Evolutionary conservation across 2,797 vertebrate genomes (phyloP).

Genomic region (Xyrichtys novacula): DNA sequence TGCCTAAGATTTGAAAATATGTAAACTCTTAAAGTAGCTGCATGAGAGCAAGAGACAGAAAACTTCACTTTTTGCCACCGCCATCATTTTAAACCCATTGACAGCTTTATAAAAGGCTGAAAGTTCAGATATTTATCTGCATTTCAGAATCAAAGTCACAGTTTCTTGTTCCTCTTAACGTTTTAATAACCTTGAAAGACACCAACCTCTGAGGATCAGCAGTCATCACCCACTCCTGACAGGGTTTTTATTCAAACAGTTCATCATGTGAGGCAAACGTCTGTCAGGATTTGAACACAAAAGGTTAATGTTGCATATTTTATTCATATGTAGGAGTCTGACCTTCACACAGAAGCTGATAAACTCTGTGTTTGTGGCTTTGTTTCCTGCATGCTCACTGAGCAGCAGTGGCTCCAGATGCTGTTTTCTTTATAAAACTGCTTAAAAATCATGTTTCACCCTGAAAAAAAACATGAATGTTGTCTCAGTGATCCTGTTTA

Average conservation of each 20-base stretch:
- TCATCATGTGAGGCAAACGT: not conserved
- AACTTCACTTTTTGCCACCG: too few relatives aligned
- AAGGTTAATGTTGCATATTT: conserved; percentile 40
- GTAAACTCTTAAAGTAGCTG: too few relatives aligned
- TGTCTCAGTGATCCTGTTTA: too few relatives aligned
- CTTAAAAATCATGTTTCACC: not conserved
- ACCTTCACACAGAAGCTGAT: conserved; percentile 20
- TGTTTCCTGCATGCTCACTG: not conserved
- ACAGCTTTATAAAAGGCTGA: too few relatives aligned
- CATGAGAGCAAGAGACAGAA: too few relatives aligned
- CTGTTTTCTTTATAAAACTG: not conserved
- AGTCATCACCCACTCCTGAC: not conserved
- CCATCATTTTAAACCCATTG: too few relatives aligned
- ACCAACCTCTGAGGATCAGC: not conserved
- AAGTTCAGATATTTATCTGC: too few relatives aligned
- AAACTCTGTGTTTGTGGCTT: not conserved
- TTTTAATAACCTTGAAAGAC: too few relatives aligned
- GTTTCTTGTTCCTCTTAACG: too few relatives aligned
- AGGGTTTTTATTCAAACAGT: not conserved
- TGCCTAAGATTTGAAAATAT: too few relatives aligned
- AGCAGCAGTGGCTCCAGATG: not conserved
- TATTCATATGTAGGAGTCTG: conserved; percentile 27
- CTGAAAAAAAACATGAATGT: too few relatives aligned
- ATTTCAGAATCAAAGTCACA: too few relatives aligned
- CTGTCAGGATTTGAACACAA: not conserved